These are phyloP conservation scores for Palaemon carinicauda DNA, from an alignment of 1,140 invertebrate genomes.

Conservation along the genomic window DNA sequence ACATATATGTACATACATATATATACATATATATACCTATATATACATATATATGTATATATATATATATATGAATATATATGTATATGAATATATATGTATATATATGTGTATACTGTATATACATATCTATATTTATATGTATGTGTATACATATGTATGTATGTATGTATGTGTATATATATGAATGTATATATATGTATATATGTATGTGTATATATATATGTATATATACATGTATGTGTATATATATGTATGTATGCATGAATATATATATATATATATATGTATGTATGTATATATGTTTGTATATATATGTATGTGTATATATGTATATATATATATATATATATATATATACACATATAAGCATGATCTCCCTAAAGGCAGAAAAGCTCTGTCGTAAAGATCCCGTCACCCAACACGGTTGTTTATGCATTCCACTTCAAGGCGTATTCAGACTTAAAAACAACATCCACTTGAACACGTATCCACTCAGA, in stretches of 20 bases:
- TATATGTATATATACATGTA: not conserved
- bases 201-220: not conserved
- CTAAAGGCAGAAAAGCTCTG: not conserved
- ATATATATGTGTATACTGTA: no score
- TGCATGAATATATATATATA: not conserved
- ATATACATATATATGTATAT: not conserved
- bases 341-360: not conserved
- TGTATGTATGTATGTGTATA: not conserved
- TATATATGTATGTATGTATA: not conserved
- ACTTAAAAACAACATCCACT: no score
- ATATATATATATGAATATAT: not conserved
- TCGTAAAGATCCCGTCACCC: not conserved
- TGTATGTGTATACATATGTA: not conserved
- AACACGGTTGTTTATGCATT: not conserved
- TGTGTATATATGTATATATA: not conserved
- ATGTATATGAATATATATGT: not conserved
- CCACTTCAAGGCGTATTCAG: not conserved
- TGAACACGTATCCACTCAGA: no score
- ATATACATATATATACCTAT: not conserved
- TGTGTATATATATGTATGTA: not conserved
- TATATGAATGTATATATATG: not conserved
- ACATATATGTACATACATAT: not conserved
- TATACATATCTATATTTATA: no score
- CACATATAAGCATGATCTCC: not conserved
- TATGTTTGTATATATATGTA: not conserved